phyloP scores from a whole-genome alignment of 2,797 vertebrate species.

The Zenarchopterus dispar region DNA sequence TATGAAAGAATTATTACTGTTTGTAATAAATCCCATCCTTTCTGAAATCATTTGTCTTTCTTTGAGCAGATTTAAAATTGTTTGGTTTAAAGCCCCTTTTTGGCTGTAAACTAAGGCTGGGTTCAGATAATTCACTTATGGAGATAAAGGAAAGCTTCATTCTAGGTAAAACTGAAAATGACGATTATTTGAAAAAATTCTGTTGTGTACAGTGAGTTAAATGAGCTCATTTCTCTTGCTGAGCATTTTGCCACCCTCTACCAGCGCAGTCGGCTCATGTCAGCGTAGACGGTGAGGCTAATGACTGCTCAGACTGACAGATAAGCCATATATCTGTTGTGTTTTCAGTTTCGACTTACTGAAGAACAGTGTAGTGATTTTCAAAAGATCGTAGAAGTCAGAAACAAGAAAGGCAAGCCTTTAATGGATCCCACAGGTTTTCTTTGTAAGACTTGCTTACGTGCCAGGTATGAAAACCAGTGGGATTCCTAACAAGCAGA shows the following conservation, averaged over 20 bases:
- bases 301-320: constrained; percentile 20
- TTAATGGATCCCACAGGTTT: constrained; percentile 52
- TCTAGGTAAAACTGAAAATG: neutral
- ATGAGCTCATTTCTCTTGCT: neutral
- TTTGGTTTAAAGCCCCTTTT: constrained; percentile 25
- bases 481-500: constrained; percentile 45
- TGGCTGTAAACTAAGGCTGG: neutral
- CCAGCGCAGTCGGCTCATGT: constrained; percentile 4
- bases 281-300: neutral
- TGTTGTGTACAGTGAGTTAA: neutral
- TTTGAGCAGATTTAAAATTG: constrained; percentile 42
- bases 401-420: constrained; percentile 38
- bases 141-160: neutral
- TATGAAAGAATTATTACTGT: constrained; percentile 43
- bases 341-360: constrained; percentile 18
- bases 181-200: constrained; percentile 9
- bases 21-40: constrained; percentile 40
- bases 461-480: constrained; percentile 28
- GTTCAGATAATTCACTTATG: constrained; percentile 12
- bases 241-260: neutral
- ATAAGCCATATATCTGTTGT: constrained; percentile 10
- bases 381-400: constrained; percentile 37
- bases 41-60: constrained; percentile 41
- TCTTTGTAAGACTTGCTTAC: constrained; percentile 27
- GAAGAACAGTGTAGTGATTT: constrained; percentile 28